A percentile compares a stretch with the other conserved stretches of the same genome.
These are phyloP conservation scores for Neocrepidodera transversa DNA, from an alignment of 2,888 invertebrate genomes.

Conservation along the genomic window DNA sequence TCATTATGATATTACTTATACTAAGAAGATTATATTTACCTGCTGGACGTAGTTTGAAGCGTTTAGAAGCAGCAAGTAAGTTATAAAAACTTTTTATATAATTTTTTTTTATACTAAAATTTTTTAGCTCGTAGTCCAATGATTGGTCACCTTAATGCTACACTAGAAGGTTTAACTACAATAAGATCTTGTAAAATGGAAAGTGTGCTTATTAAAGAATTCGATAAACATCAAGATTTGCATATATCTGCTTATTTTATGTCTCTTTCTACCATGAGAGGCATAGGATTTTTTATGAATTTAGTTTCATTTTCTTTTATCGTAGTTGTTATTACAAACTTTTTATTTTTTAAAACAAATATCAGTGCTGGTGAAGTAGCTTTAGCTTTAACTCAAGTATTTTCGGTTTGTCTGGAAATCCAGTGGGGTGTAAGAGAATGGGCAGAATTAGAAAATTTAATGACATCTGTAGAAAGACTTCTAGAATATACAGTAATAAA, in stretches of 20 bases:
- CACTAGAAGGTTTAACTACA: constrained; percentile 57
- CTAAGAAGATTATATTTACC: constrained; percentile 46
- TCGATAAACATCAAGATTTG: constrained; percentile 55
- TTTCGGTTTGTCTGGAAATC: constrained; percentile 73
- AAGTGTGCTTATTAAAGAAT: constrained; percentile 51
- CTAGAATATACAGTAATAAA: constrained; percentile 60
- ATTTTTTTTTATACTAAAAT: not conserved
- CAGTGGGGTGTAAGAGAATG: constrained; percentile 79
- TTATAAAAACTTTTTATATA: constrained; percentile 1
- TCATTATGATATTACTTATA: constrained; percentile 40
- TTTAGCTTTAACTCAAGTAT: constrained; percentile 79
- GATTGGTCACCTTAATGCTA: constrained; percentile 56
- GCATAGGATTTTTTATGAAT: constrained; percentile 51
- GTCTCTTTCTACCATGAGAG: constrained; percentile 48
- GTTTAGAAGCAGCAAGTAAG: constrained; percentile 51
- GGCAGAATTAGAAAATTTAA: constrained; percentile 79
- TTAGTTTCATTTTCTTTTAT: not conserved
- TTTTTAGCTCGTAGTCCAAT: constrained; percentile 56
- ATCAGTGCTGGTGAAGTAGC: constrained; percentile 48
- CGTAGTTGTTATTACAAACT: constrained; percentile 39
- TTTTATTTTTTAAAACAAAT: constrained; percentile 43
- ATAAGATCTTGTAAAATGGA: constrained; percentile 55
- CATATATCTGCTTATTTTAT: constrained; percentile 54
- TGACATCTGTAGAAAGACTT: constrained; percentile 89
- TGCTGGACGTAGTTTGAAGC: constrained; percentile 50